A percentile compares a stretch with the other conserved stretches of the same genome.
phyloP scores from a whole-genome alignment of 2,888 invertebrate genomes.

The Dasysyrphus albostriatus region DNA sequence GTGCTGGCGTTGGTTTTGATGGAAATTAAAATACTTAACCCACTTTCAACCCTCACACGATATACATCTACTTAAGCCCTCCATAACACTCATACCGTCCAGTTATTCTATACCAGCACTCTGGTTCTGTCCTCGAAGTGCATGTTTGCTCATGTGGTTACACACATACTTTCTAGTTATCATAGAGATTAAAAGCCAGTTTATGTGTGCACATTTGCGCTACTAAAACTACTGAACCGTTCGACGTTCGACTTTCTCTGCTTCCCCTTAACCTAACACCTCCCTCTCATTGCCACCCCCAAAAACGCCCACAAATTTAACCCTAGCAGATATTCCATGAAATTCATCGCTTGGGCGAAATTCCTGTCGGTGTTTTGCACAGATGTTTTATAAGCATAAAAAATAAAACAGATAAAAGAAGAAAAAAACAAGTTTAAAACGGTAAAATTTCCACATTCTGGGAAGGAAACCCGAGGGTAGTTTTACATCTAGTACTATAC shows the following conservation, averaged over 20 bases:
- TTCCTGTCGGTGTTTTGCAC: constrained; percentile 38
- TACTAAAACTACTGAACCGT: constrained; percentile 24
- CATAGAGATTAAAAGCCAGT: constrained; percentile 69
- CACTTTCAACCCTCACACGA: constrained; percentile 19
- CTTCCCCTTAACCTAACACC: neutral
- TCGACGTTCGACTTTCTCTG: constrained; percentile 37
- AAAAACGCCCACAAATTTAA: constrained; percentile 1
- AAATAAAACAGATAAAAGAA: neutral
- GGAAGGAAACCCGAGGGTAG: constrained; percentile 41
- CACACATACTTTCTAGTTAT: constrained; percentile 60
- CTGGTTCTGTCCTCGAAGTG: constrained; percentile 35
- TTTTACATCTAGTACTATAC: constrained; percentile 17
- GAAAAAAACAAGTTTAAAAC: neutral
- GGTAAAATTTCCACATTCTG: constrained; percentile 25
- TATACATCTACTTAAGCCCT: constrained; percentile 10
- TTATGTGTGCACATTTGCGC: constrained; percentile 53
- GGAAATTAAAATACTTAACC: constrained; percentile 34
- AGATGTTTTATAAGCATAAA: constrained; percentile 39
- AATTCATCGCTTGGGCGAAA: constrained; percentile 22
- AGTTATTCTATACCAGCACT: neutral
- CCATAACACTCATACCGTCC: neutral
- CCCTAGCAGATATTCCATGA: neutral
- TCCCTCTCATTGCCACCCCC: neutral
- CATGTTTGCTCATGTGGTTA: constrained; percentile 54
- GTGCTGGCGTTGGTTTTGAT: constrained; percentile 1